Percentiles rank a stretch among this genome's conserved stretches.
Evolutionary conservation across 2,888 invertebrate species (phyloP).

Genomic region (Macrophya annulata): DNA sequence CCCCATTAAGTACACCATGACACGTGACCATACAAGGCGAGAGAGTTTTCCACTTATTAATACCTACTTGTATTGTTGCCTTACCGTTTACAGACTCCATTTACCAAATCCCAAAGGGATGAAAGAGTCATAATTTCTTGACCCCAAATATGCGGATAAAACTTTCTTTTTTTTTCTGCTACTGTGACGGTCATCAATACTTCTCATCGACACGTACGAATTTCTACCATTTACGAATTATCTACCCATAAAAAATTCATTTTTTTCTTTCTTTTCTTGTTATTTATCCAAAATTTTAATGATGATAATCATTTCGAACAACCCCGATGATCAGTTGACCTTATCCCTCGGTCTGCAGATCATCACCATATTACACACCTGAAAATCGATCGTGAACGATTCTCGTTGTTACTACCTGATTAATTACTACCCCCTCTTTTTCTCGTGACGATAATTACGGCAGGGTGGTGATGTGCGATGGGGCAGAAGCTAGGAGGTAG

Average conservation of each 20-base stretch:
- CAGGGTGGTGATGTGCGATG: conserved; percentile 34
- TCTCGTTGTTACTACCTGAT: conserved; percentile 70
- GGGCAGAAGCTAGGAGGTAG: conserved; percentile 29
- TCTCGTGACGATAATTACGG: conserved; percentile 52
- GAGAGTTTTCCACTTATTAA: conserved; percentile 5
- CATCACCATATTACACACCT: background rate
- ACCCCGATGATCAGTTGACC: background rate
- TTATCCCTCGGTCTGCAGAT: background rate
- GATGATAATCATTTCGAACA: background rate
- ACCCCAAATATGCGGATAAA: background rate
- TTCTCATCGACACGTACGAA: background rate
- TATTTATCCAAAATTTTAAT: background rate
- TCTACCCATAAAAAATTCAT: too few relatives aligned
- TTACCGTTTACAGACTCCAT: background rate
- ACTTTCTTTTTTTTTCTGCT: too few relatives aligned
- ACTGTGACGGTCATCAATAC: too few relatives aligned
- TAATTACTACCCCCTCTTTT: conserved; percentile 73
- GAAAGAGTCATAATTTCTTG: conserved; percentile 6
- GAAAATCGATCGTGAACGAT: background rate
- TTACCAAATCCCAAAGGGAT: background rate
- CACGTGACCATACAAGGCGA: conserved; percentile 39
- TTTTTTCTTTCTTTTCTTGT: too few relatives aligned
- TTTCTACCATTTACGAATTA: too few relatives aligned
- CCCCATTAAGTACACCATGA: background rate
- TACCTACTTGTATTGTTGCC: conserved; percentile 22